These are phyloP conservation scores for Ctenopoma multispine DNA, from an alignment of 2,797 vertebrate genomes.

Conservation along the genomic window DNA sequence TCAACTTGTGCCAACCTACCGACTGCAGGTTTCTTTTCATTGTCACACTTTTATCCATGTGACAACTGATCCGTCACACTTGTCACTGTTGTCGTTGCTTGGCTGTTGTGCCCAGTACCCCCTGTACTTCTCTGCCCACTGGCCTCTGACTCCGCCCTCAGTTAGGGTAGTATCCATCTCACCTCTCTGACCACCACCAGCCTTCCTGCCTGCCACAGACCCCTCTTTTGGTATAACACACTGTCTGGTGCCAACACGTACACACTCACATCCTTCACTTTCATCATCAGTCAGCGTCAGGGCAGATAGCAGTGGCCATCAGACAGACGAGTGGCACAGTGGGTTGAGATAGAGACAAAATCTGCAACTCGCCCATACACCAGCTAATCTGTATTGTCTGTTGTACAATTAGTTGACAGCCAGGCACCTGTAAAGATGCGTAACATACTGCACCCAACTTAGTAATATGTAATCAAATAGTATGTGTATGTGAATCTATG, in stretches of 20 bases:
- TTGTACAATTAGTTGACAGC: constrained; percentile 71
- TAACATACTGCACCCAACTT: constrained; percentile 19
- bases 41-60: constrained; percentile 28
- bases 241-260: constrained; percentile 50
- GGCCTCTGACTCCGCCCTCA: constrained; percentile 57
- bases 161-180: constrained; percentile 73
- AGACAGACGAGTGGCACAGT: constrained; percentile 77
- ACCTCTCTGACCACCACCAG: constrained; percentile 46
- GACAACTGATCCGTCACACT: constrained; percentile 63
- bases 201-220: constrained; percentile 51
- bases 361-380: constrained; percentile 46
- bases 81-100: constrained; percentile 46
- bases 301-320: constrained; percentile 77
- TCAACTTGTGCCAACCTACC: neutral
- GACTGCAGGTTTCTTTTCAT: constrained; percentile 30
- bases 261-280: constrained; percentile 50
- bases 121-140: constrained; percentile 54
- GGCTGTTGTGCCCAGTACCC: constrained; percentile 24
- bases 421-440: constrained; percentile 49
- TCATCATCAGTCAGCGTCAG: constrained; percentile 81
- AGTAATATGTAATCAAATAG: constrained; percentile 39
- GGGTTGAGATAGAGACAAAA: constrained; percentile 67
- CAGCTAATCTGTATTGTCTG: constrained; percentile 57
- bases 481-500: neutral
- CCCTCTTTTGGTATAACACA: constrained; percentile 52